Conservation (phyloP, 2,797 vertebrate genomes). For the Oreochromis mossambicus region DNA sequence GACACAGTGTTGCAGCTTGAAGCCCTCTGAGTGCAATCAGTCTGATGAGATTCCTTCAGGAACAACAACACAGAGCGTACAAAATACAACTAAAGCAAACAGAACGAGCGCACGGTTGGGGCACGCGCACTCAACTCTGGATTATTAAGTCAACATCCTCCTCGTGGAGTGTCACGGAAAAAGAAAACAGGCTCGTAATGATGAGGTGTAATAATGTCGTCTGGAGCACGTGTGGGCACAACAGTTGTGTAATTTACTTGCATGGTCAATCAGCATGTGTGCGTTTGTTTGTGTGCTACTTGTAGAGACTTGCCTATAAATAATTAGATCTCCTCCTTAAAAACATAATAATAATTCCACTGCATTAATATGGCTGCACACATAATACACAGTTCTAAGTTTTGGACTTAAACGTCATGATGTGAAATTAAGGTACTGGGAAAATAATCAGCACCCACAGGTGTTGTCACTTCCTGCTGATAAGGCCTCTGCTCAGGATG, state of each 20-base stretch:
- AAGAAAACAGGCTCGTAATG: not conserved
- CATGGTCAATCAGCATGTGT: not conserved
- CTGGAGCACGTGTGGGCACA: slow-evolving; percentile 25
- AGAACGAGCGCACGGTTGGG: not conserved
- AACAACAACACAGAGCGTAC: not conserved
- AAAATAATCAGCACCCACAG: not conserved
- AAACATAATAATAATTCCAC: not conserved
- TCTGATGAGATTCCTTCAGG: not conserved
- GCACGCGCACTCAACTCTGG: not conserved
- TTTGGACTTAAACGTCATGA: not conserved
- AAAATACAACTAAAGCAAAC: not conserved
- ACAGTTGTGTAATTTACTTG: slow-evolving; percentile 4
- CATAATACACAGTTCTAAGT: not conserved
- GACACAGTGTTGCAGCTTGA: not conserved
- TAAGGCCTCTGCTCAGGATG: not conserved
- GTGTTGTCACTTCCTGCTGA: not conserved
- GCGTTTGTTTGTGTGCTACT: not conserved
- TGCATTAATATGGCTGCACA: not conserved
- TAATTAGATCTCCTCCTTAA: not conserved
- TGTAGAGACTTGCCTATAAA: not conserved
- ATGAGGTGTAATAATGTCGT: not conserved
- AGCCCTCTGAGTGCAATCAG: not conserved
- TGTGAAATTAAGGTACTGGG: not conserved
- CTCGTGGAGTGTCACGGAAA: not conserved
- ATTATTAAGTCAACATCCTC: not conserved